phyloP scores from a whole-genome alignment of 2,113 vertebrate genomes.

The Sturnus vulgaris region DNA sequence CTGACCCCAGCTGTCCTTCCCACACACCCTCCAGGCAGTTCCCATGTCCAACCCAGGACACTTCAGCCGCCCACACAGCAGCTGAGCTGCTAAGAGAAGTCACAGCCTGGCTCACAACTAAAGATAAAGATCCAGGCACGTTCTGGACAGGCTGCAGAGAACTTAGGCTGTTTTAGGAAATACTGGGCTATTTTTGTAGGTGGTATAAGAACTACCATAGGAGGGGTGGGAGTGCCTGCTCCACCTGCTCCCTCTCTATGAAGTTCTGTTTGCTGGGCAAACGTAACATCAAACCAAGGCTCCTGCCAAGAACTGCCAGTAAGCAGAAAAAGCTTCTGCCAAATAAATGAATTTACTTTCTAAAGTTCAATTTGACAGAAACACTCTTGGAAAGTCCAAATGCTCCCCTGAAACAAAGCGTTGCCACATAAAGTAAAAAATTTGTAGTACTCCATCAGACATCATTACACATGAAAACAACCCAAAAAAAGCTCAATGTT shows the following conservation, averaged over 20 bases:
- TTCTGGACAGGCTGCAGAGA: not conserved
- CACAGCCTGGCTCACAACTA: not conserved
- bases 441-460: not conserved
- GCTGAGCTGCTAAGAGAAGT: not conserved
- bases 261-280: not conserved
- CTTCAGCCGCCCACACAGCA: not conserved
- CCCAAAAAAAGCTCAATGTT: not conserved
- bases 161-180: not conserved
- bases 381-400: not conserved
- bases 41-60: not conserved
- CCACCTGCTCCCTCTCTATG: not conserved
- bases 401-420: not conserved
- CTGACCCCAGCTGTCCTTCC: not conserved
- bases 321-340: not conserved
- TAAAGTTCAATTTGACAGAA: not conserved
- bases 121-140: not conserved
- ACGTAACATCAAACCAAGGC: fast-evolving
- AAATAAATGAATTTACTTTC: not conserved
- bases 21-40: not conserved
- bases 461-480: not conserved
- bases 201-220: not conserved
- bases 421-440: not conserved
- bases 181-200: not conserved
- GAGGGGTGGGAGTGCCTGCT: not conserved
- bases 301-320: not conserved